These are phyloP conservation scores for Parazoanthus atlanticus DNA, from an alignment of 92 coral and sea anemone genomes.

Conservation along the genomic window DNA sequence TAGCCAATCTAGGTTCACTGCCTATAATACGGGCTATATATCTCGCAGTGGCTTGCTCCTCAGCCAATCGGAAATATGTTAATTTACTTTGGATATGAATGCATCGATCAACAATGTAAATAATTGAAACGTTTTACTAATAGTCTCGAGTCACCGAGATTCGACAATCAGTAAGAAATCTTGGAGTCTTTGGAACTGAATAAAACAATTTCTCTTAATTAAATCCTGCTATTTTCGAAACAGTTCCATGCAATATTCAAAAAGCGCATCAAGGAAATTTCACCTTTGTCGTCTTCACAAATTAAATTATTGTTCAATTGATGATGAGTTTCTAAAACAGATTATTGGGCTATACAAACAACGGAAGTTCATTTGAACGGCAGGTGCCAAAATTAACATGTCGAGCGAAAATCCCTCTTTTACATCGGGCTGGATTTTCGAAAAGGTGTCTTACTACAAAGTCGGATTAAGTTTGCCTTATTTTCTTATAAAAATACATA, in stretches of 20 bases:
- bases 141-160: background rate
- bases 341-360: background rate
- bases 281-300: background rate
- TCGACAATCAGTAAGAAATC: background rate
- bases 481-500: too few relatives aligned
- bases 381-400: background rate
- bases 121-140: background rate
- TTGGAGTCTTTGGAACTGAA: too few relatives aligned
- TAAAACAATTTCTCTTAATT: background rate
- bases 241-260: background rate
- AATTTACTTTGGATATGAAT: background rate
- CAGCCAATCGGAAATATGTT: background rate
- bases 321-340: background rate
- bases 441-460: too few relatives aligned
- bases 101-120: background rate
- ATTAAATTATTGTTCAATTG: background rate
- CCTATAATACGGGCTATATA: background rate
- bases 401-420: background rate
- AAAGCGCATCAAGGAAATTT: background rate
- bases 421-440: too few relatives aligned
- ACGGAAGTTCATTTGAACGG: background rate
- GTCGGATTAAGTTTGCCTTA: too few relatives aligned
- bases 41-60: background rate
- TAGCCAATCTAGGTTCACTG: background rate
- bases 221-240: background rate